Conservation (phyloP, 2,113 vertebrate species). For the Brachionichthys hirsutus region DNA sequence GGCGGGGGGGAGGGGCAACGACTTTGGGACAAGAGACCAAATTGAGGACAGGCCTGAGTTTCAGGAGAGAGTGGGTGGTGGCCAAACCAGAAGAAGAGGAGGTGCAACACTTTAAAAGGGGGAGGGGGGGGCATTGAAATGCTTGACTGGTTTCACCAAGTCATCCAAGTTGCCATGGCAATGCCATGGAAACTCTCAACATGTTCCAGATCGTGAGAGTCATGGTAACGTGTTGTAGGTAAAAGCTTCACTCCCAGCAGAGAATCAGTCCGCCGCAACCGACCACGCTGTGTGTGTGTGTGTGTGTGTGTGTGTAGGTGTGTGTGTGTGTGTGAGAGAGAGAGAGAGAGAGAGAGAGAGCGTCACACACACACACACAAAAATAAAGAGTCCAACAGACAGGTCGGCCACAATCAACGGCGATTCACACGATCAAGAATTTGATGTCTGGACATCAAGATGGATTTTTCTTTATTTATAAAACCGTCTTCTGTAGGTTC, state of each 20-base stretch:
- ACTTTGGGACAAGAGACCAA: constrained; percentile 20
- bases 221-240: constrained; percentile 56
- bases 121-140: constrained; percentile 22
- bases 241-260: constrained; percentile 21
- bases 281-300: too few species aligned
- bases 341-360: too few species aligned
- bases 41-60: constrained; percentile 32
- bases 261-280: constrained; percentile 39
- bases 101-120: neutral
- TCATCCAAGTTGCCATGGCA: constrained; percentile 58
- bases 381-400: too few species aligned
- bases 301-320: too few species aligned
- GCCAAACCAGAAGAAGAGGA: constrained; percentile 24
- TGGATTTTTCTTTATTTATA: too few species aligned
- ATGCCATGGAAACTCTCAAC: constrained; percentile 71
- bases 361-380: too few species aligned
- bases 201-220: constrained; percentile 55
- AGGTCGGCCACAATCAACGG: too few species aligned
- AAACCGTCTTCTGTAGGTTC: too few species aligned
- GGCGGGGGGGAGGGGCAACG: constrained; percentile 16
- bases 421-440: too few species aligned
- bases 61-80: neutral
- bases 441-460: too few species aligned
- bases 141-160: constrained; percentile 52
- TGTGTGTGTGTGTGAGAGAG: too few species aligned